Evolutionary conservation across 2,113 vertebrate genomes (phyloP).

Genomic region (Emydocephalus ijimae): DNA sequence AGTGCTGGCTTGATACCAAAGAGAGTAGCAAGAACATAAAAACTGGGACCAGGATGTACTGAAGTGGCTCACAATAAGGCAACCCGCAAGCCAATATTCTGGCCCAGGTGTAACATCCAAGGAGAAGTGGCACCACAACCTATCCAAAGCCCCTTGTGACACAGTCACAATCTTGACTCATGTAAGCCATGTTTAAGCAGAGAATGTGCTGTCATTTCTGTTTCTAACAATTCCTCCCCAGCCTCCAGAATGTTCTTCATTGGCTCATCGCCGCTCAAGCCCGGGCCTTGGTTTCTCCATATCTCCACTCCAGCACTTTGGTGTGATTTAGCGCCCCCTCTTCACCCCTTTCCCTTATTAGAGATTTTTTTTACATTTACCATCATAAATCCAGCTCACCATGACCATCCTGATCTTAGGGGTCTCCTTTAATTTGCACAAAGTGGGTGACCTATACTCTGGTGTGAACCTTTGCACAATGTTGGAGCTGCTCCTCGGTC

Average conservation of each 20-base stretch:
- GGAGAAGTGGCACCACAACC: background rate
- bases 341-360: constrained; percentile 6
- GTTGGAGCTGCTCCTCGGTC: background rate
- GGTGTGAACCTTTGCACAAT: background rate
- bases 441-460: constrained; percentile 5
- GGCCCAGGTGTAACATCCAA: background rate
- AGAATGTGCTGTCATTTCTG: background rate
- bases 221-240: background rate
- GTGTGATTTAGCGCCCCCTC: constrained; percentile 14
- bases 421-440: constrained; percentile 20
- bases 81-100: background rate
- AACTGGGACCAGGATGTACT: background rate
- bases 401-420: background rate
- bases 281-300: background rate
- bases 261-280: background rate
- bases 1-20: background rate
- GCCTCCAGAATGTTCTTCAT: background rate
- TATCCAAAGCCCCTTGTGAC: background rate
- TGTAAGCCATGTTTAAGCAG: background rate
- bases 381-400: background rate
- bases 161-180: background rate
- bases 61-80: background rate
- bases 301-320: background rate
- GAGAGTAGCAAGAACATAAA: background rate
- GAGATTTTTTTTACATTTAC: background rate